Evolutionary conservation across 53 echinoderm and acorn worm species (phyloP), one percentile per base, ranked within the genome.

Genomic region (Holothuria scabra): DNA sequence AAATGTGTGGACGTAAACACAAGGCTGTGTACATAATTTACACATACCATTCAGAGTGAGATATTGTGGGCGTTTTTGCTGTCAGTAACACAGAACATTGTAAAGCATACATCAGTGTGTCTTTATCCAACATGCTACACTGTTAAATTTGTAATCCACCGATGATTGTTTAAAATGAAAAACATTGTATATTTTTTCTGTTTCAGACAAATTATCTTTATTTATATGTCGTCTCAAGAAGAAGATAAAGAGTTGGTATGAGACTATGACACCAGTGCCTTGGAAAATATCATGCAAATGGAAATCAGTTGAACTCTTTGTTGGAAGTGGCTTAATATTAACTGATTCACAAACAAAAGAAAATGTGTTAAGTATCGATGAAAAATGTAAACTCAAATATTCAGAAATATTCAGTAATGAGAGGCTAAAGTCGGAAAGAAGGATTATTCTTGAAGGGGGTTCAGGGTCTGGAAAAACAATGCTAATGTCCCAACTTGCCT

Each of bases 361-460:
- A 31, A 48, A 18, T 67, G 2, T 8, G 20, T 14, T 18, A 10
- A 37, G 28, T 30, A 37, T 67, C 20, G 67, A 67, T 18, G 29
- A 21, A 8, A 29, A 31, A 67, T 67, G 30, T 28, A 67, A 67
- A 32, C 33, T 67, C 1, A 18, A 67, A 20, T 67, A 67, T 37
- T 19, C 8, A 67, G 67, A 34, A 33, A 67, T 67, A 28, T 67
- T 67, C 16, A 67, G 13, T 3, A 16, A 67, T 34, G 67, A 67
- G 3, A 67, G 21, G 34, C 67, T 67, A 30, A 32, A 67, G 34
- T 19, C 30, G 10, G 33, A 67, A 37, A 29, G 28, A 10, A 10
- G 67, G 21, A 67, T 67, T 5, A 67, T 67, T 67, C 67, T 67
- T 21, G 33, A 67, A 67, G 67, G 67, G 34, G 33, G 34, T 21